A percentile compares a stretch with the other conserved stretches of the same genome.
phyloP scores from a whole-genome alignment of 2,888 invertebrate genomes.

The Augochlorella aurata region DNA sequence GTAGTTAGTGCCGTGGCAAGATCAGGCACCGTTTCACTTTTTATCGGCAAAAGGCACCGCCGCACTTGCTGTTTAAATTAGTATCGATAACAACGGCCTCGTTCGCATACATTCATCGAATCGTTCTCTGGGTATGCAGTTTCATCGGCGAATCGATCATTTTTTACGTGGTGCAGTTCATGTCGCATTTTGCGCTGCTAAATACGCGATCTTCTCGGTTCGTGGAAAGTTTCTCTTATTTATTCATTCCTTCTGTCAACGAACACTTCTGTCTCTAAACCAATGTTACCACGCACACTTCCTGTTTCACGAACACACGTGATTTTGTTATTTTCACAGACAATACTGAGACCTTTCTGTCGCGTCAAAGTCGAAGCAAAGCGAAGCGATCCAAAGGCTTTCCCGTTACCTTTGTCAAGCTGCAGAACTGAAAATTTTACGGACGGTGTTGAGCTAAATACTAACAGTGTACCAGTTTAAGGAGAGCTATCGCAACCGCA shows the following conservation, averaged over 20 bases:
- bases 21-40: constrained; percentile 51
- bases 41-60: constrained; percentile 27
- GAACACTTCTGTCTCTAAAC: not conserved
- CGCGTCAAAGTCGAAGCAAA: not conserved
- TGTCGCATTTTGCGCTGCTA: constrained; percentile 45
- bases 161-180: constrained; percentile 34
- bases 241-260: not conserved
- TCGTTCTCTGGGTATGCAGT: constrained; percentile 34
- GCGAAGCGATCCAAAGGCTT: too few relatives aligned
- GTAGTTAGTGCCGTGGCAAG: constrained; percentile 50
- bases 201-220: not conserved
- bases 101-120: constrained; percentile 38
- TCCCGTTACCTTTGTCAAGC: too few relatives aligned
- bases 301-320: not conserved
- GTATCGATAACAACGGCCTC: constrained; percentile 32
- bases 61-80: constrained; percentile 41
- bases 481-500: too few relatives aligned
- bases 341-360: not conserved
- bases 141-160: constrained; percentile 25
- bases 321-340: not conserved
- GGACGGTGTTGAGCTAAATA: too few relatives aligned
- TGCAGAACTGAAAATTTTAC: too few relatives aligned
- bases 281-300: not conserved
- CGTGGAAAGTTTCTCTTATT: not conserved
- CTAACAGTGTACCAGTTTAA: too few relatives aligned